Evolutionary conservation across 2,888 invertebrate genomes (phyloP).

Genomic region (Tachystola acroxantha): DNA sequence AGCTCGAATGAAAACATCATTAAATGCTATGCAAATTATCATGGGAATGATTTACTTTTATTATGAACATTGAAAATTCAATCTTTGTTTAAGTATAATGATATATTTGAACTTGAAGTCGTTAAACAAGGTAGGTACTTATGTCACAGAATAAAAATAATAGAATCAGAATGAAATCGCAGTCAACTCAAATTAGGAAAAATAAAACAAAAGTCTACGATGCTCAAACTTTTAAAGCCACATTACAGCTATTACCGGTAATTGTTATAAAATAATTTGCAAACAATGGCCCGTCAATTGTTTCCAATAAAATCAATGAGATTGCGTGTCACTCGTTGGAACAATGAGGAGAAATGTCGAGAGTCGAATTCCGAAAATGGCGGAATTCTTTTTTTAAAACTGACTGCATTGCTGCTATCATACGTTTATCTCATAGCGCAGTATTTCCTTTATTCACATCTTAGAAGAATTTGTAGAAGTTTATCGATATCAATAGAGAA

Average conservation of each 20-base stretch:
- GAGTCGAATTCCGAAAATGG: slow-evolving; percentile 24
- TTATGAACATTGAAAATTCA: too few relatives aligned
- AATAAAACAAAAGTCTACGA: too few relatives aligned
- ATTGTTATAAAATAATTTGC: slow-evolving; percentile 50
- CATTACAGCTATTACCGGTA: slow-evolving; percentile 31
- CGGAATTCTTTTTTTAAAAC: slow-evolving; percentile 25
- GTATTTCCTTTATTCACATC: too few relatives aligned
- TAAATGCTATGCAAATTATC: slow-evolving; percentile 56
- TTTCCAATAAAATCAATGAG: slow-evolving; percentile 59
- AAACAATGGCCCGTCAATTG: slow-evolving; percentile 63
- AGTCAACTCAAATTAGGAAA: background rate
- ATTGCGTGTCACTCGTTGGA: slow-evolving; percentile 44
- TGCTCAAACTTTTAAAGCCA: slow-evolving; percentile 3
- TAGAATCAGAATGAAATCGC: too few relatives aligned
- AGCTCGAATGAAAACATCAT: slow-evolving; percentile 59
- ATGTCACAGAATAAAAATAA: too few relatives aligned
- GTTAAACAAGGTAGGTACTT: too few relatives aligned
- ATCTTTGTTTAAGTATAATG: too few relatives aligned
- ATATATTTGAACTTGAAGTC: too few relatives aligned
- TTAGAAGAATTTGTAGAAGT: too few relatives aligned
- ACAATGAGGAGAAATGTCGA: slow-evolving; percentile 56
- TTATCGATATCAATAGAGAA: too few relatives aligned
- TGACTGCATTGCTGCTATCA: too few relatives aligned
- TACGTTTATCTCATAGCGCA: too few relatives aligned
- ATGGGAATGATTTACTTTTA: slow-evolving; percentile 34